Conservation (phyloP, 2,113 vertebrate genomes). For the Eolophus roseicapilla region DNA sequence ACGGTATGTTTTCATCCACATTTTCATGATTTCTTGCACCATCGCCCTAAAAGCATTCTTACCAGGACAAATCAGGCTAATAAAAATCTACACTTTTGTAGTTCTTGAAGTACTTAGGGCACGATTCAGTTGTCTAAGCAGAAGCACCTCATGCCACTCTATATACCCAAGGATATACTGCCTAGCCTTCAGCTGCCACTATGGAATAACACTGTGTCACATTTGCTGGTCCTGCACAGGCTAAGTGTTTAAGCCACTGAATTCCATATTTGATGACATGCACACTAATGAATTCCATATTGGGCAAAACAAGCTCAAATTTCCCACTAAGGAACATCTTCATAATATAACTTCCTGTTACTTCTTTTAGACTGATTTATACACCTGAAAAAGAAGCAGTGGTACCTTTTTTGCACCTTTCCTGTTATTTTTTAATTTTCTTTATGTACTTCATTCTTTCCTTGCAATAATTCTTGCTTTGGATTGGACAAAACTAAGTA, state of each 20-base stretch:
- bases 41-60: not conserved
- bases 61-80: not conserved
- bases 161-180: fast-evolving
- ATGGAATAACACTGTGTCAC: not conserved
- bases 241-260: not conserved
- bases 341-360: not conserved
- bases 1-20: not conserved
- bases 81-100: not conserved
- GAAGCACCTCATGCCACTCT: not conserved
- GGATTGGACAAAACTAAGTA: not conserved
- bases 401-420: not conserved
- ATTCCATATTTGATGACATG: not conserved
- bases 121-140: not conserved
- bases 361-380: not conserved
- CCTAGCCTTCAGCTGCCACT: not conserved
- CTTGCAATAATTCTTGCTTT: not conserved
- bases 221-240: not conserved
- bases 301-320: not conserved
- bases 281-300: not conserved
- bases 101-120: not conserved
- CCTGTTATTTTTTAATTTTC: not conserved
- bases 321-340: not conserved
- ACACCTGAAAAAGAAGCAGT: not conserved
- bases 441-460: not conserved
- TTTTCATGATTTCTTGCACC: not conserved